These are phyloP conservation scores for Corynorhinus townsendii DNA, from an alignment of 2,113 vertebrate species.

Conservation along the genomic window DNA sequence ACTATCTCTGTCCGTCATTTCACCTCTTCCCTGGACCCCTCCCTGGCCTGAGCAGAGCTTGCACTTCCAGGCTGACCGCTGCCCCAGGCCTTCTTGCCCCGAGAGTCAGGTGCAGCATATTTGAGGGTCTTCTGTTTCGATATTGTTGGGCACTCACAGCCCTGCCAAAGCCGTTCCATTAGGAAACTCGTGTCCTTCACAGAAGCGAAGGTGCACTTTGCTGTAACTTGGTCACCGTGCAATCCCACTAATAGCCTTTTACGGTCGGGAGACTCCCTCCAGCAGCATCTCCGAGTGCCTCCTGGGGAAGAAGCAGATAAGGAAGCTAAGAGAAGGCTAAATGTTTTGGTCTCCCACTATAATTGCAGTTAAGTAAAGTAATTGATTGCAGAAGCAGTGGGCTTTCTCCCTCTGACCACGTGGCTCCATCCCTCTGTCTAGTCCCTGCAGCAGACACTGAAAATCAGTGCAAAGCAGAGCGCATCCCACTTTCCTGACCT, in stretches of 20 bases:
- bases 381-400: neutral
- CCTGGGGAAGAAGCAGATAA: neutral
- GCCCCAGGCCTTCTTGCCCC: neutral
- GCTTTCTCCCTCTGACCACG: neutral
- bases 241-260: conserved; percentile 66
- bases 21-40: neutral
- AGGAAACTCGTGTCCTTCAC: neutral
- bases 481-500: neutral
- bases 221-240: neutral
- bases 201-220: conserved; percentile 33
- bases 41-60: neutral
- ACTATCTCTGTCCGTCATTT: neutral
- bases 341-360: neutral
- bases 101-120: neutral
- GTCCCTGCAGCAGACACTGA: neutral
- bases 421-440: neutral
- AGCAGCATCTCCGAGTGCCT: conserved; percentile 30
- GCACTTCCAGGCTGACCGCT: neutral
- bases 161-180: conserved; percentile 37
- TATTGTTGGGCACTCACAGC: neutral
- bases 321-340: neutral
- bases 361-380: conserved; percentile 43
- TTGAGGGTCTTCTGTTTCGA: neutral
- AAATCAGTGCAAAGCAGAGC: neutral
- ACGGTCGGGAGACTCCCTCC: conserved; percentile 19